A percentile compares a stretch with the other conserved stretches of the same genome.
Conservation (phyloP, 2,888 invertebrate species). For the Luperina nickerlii region DNA sequence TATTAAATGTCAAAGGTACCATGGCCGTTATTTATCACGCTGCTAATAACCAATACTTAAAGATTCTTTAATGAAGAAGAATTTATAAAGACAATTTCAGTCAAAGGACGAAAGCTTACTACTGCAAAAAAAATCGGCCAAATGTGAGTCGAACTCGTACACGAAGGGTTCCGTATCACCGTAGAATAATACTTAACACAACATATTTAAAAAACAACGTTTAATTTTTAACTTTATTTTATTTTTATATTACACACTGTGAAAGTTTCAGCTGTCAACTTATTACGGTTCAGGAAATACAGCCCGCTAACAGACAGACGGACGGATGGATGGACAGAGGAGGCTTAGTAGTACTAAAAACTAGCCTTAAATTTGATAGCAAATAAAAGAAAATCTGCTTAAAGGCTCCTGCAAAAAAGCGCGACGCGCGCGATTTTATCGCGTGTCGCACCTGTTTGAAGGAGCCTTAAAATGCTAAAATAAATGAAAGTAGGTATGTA, state of each 20-base stretch:
- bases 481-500: neutral
- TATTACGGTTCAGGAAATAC: neutral
- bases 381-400: neutral
- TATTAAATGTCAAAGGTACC: constrained; percentile 1
- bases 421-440: too few relatives aligned
- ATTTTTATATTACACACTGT: neutral
- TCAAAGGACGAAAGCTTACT: neutral
- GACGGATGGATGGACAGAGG: neutral
- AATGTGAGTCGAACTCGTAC: neutral
- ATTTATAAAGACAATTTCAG: neutral
- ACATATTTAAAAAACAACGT: neutral
- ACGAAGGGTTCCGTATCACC: neutral
- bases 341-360: neutral
- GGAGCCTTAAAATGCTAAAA: neutral
- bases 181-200: too few relatives aligned
- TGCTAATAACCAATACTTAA: neutral
- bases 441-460: too few relatives aligned
- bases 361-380: neutral
- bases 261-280: neutral
- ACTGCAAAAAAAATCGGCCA: neutral
- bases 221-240: neutral
- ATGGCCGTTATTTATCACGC: neutral
- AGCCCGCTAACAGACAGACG: neutral
- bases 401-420: too few relatives aligned
- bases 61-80: neutral